A percentile compares a stretch with the other conserved stretches of the same genome.
phyloP scores from a whole-genome alignment of 2,113 vertebrate species.

The Etheostoma cragini region DNA sequence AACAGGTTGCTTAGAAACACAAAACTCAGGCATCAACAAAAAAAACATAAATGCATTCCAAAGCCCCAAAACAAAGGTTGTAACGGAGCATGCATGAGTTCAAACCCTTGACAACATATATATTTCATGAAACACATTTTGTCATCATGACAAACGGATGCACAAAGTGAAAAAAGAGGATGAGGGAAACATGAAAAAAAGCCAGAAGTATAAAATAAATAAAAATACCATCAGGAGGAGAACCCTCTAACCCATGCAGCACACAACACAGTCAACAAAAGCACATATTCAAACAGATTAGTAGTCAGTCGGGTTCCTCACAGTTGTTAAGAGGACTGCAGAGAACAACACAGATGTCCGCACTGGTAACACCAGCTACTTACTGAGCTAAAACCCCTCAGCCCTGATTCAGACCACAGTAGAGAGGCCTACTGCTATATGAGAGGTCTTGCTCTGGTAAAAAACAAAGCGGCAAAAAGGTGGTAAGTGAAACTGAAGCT shows the following conservation, averaged over 20 bases:
- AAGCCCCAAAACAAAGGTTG: conserved; percentile 6
- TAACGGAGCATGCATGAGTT: conserved; percentile 49
- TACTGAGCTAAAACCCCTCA: conserved; percentile 77
- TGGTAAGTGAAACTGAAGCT: conserved; percentile 43
- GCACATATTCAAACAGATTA: conserved; percentile 64
- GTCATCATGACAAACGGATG: conserved; percentile 31
- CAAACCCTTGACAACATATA: conserved; percentile 1
- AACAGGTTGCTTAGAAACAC: background rate
- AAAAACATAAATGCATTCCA: conserved; percentile 19
- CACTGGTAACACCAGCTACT: conserved; percentile 72
- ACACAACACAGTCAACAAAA: conserved; percentile 32
- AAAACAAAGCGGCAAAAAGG: conserved; percentile 72
- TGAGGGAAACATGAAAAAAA: conserved; percentile 10
- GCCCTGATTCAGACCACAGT: conserved; percentile 81
- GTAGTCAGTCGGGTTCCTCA: conserved; percentile 52
- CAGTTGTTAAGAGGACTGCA: conserved; percentile 55
- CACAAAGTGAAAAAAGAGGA: conserved; percentile 22
- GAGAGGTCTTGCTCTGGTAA: conserved; percentile 78
- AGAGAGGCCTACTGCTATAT: conserved; percentile 80
- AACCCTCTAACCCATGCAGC: conserved; percentile 43
- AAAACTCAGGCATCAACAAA: conserved; percentile 15
- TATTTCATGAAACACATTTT: background rate
- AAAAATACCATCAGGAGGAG: background rate
- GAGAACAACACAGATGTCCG: conserved; percentile 32
- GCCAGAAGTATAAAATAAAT: conserved; percentile 15